Percentiles rank a stretch among this genome's conserved stretches.
These are phyloP conservation scores for Sorex araneus DNA, from an alignment of 2,113 vertebrate species.

Conservation along the genomic window DNA sequence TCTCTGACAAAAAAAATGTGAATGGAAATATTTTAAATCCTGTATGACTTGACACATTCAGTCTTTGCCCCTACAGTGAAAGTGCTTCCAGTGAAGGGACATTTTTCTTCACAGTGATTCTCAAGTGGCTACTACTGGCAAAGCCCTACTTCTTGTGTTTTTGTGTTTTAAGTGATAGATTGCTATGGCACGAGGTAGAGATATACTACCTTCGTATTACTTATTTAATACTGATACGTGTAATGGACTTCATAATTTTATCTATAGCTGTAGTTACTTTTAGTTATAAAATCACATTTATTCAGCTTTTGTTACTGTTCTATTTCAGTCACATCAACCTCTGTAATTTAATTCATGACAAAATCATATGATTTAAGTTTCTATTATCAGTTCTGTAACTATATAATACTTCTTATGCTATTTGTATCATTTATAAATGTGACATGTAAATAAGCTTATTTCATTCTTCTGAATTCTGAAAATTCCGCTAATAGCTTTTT, in stretches of 20 bases:
- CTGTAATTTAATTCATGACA: background rate
- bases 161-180: background rate
- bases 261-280: background rate
- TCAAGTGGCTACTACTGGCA: no score
- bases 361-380: background rate
- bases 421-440: background rate
- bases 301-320: background rate
- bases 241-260: background rate
- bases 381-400: no score
- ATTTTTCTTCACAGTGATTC: background rate
- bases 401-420: background rate
- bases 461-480: slow-evolving; percentile 18
- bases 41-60: background rate
- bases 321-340: background rate
- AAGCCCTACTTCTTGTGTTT: background rate
- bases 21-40: background rate
- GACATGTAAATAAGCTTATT: background rate
- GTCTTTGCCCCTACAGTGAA: background rate
- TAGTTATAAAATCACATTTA: background rate
- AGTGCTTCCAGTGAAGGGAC: background rate
- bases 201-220: background rate
- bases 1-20: background rate
- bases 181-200: background rate
- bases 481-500: background rate
- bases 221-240: background rate